Conservation (phyloP, 64 coral and sea anemone genomes). For the Stichodactyla mertensii region DNA sequence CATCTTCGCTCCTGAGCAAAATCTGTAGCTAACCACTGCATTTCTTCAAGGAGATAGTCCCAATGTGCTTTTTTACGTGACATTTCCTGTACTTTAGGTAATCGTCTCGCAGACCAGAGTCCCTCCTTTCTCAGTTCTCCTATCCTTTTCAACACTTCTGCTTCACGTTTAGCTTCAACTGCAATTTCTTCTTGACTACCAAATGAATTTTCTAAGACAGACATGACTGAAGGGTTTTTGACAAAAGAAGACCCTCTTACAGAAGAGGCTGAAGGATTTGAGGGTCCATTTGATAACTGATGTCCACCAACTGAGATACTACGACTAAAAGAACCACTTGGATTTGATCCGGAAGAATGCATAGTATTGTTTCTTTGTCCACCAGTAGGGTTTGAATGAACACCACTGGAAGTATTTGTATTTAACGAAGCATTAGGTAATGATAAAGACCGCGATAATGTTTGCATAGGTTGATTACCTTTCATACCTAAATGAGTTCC, state of each 20-base stretch:
- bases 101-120: slow-evolving; percentile 71
- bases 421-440: slow-evolving; percentile 54
- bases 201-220: slow-evolving; percentile 79
- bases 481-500: slow-evolving; percentile 61
- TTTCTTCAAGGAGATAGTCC: slow-evolving; percentile 98
- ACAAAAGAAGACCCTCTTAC: slow-evolving; percentile 17
- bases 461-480: slow-evolving; percentile 31
- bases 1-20: slow-evolving; percentile 97
- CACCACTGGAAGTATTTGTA: not conserved
- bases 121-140: slow-evolving; percentile 91
- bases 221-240: slow-evolving; percentile 61
- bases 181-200: slow-evolving; percentile 84
- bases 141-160: slow-evolving; percentile 89
- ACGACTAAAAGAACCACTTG: not conserved
- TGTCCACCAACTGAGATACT: slow-evolving; percentile 29
- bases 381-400: not conserved
- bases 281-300: slow-evolving; percentile 62
- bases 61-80: slow-evolving; percentile 87
- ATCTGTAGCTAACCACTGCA: slow-evolving; percentile 96
- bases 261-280: slow-evolving; percentile 14
- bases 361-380: slow-evolving; percentile 4
- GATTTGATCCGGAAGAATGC: not conserved
- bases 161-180: slow-evolving; percentile 91
- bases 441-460: slow-evolving; percentile 73
- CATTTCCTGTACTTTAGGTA: slow-evolving; percentile 95